phyloP scores from a whole-genome alignment of 2,797 vertebrate genomes.

The Sebastes oblongus region DNA sequence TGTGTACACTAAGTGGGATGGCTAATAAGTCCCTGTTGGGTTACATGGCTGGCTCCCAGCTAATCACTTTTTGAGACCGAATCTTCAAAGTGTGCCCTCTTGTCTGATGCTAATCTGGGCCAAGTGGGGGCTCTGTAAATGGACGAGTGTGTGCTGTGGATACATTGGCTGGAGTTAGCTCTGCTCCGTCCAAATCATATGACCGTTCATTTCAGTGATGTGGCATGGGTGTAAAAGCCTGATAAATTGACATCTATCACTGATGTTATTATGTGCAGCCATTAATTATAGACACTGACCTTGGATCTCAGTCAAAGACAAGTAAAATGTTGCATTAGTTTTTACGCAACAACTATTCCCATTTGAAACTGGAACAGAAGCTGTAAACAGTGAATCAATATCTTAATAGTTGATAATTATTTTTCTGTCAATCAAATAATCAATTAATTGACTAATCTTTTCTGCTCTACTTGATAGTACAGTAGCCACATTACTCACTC shows the following conservation, averaged over 20 bases:
- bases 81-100: conserved; percentile 63
- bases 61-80: conserved; percentile 66
- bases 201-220: conserved; percentile 9
- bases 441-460: not conserved
- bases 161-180: conserved; percentile 22
- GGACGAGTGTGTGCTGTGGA: conserved; percentile 25
- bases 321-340: not conserved
- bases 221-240: not conserved
- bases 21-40: conserved; percentile 60
- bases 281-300: not conserved
- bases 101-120: conserved; percentile 60
- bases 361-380: not conserved
- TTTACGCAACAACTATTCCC: not conserved
- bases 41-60: conserved; percentile 51
- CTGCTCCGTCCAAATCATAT: conserved; percentile 34
- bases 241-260: not conserved
- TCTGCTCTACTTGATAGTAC: not conserved
- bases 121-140: conserved; percentile 43
- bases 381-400: not conserved
- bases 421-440: not conserved
- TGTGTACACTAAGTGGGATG: conserved; percentile 47
- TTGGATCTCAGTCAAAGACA: not conserved
- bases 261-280: not conserved
- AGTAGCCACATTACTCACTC: not conserved
- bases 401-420: not conserved